Percentiles rank a stretch among this genome's conserved stretches.
These are phyloP conservation scores for Neoniphon sammara DNA, from an alignment of 2,797 vertebrate genomes.

Conservation along the genomic window DNA sequence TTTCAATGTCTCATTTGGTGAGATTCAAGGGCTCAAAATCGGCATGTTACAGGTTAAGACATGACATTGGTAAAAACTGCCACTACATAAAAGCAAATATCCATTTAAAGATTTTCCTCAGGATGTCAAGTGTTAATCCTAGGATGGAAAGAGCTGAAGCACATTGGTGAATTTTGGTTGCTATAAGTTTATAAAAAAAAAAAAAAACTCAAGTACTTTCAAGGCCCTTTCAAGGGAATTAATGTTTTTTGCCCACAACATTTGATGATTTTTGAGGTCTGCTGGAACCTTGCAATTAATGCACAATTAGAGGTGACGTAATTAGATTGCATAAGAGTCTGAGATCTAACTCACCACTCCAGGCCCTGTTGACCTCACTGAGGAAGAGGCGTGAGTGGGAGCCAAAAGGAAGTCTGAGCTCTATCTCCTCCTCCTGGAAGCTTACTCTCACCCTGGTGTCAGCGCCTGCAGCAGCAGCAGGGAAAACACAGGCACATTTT, in stretches of 20 bases:
- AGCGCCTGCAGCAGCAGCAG: slow-evolving; percentile 81
- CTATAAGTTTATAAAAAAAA: not conserved
- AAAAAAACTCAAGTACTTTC: not conserved
- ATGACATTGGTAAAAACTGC: too few species aligned
- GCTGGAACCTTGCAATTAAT: not conserved
- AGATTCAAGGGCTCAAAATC: too few species aligned
- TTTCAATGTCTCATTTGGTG: too few species aligned
- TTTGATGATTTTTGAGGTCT: not conserved
- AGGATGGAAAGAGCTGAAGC: too few species aligned
- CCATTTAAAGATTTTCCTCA: too few species aligned
- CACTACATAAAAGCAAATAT: too few species aligned
- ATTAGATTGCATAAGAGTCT: not conserved
- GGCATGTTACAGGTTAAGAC: too few species aligned
- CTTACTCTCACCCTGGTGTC: slow-evolving; percentile 88
- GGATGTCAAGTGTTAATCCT: too few species aligned
- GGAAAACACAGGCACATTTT: not conserved
- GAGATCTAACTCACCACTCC: slow-evolving; percentile 82
- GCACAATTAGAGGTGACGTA: not conserved
- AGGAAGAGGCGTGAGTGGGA: slow-evolving; percentile 91
- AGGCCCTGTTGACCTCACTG: slow-evolving; percentile 84
- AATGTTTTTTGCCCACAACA: not conserved
- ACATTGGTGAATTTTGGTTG: too few species aligned
- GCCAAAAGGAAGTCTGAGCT: slow-evolving; percentile 90
- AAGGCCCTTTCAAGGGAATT: not conserved
- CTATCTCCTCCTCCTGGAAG: slow-evolving; percentile 77